Evolutionary conservation across 2,797 vertebrate genomes (phyloP).

Genomic region (Pseudochirops corinnae): DNA sequence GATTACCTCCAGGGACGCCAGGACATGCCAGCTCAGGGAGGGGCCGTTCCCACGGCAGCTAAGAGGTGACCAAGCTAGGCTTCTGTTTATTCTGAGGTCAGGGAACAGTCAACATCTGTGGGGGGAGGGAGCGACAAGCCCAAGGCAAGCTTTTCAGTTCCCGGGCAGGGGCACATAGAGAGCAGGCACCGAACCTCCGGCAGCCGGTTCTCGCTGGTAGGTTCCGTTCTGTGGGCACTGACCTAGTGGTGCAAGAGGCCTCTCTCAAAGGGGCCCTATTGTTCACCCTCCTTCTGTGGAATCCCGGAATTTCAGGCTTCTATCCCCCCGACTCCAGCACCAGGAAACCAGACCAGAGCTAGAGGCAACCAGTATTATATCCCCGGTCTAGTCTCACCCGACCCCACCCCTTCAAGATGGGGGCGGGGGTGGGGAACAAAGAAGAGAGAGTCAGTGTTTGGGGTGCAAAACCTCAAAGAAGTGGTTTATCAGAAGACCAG

Average conservation of each 20-base stretch:
- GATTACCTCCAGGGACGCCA: neutral
- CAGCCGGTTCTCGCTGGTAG: neutral
- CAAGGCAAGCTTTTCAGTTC: neutral
- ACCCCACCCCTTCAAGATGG: neutral
- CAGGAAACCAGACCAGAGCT: neutral
- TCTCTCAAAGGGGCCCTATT: neutral
- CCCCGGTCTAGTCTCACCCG: neutral
- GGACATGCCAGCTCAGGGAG: constrained; percentile 1
- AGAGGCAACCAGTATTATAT: neutral
- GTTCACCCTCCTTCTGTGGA: neutral
- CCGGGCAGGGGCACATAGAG: neutral
- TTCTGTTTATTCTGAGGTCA: neutral
- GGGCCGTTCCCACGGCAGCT: neutral
- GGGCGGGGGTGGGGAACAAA: neutral
- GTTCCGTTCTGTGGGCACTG: neutral
- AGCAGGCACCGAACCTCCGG: neutral
- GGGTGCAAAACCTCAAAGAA: neutral
- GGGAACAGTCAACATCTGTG: neutral
- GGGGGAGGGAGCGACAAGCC: neutral
- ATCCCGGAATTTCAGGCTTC: neutral
- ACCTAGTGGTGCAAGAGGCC: neutral
- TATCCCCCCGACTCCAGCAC: neutral
- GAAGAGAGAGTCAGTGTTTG: neutral
- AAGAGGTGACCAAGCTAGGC: neutral
- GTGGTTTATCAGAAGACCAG: neutral